phyloP scores from a whole-genome alignment of 2,113 vertebrate genomes.

The Corapipo altera region DNA sequence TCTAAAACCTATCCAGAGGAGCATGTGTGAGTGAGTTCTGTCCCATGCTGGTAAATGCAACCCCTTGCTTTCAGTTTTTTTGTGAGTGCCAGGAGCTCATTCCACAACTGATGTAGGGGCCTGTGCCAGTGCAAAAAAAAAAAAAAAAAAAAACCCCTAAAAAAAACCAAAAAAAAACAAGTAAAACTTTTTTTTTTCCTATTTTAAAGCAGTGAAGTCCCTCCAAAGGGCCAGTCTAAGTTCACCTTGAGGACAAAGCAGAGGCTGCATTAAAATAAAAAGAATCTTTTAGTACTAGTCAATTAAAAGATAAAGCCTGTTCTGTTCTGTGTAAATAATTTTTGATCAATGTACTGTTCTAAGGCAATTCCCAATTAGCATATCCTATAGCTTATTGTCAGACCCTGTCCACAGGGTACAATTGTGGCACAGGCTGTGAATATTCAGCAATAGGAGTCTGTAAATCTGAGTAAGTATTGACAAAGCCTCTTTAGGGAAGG shows the following conservation, averaged over 20 bases:
- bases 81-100: not conserved
- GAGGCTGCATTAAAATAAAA: constrained; percentile 18
- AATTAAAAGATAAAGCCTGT: constrained; percentile 73
- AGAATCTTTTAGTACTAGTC: constrained; percentile 50
- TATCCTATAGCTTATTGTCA: constrained; percentile 39
- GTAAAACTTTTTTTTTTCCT: not conserved
- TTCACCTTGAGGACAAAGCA: constrained; percentile 9
- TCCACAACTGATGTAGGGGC: not conserved
- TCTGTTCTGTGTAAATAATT: constrained; percentile 77
- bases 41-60: not conserved
- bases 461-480: constrained; percentile 61
- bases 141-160: not conserved
- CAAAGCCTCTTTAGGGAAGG: constrained; percentile 49
- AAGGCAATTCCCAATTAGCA: constrained; percentile 38
- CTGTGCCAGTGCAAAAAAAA: not conserved
- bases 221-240: not conserved
- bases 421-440: constrained; percentile 56
- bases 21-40: not conserved
- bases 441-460: constrained; percentile 55
- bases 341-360: constrained; percentile 61
- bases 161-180: too few relatives aligned
- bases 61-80: not conserved
- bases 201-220: not conserved
- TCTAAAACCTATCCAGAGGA: not conserved
- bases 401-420: constrained; percentile 32